phyloP scores from a whole-genome alignment of 2,888 invertebrate genomes.

The Phalera bucephala region DNA sequence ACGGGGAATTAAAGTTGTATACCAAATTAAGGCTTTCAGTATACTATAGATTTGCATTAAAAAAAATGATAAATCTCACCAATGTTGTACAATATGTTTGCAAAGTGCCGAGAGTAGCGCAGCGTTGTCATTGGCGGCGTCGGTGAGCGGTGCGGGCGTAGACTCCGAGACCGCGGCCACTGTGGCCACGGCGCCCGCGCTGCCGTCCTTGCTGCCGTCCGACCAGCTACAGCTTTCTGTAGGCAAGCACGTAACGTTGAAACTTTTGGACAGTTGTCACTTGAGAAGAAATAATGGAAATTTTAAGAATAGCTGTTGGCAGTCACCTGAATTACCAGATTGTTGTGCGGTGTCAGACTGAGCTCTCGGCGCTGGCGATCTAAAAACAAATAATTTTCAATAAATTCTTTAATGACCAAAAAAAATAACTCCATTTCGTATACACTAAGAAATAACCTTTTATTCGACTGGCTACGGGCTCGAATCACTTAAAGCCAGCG shows the following conservation, averaged over 20 bases:
- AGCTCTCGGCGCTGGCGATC: slow-evolving; percentile 62
- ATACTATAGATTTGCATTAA: no score
- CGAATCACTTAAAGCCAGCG: not conserved
- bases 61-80: no score
- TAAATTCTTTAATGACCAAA: not conserved
- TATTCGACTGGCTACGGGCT: no score
- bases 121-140: slow-evolving; percentile 64
- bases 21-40: no score
- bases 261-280: no score
- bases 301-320: no score
- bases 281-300: no score
- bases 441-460: not conserved
- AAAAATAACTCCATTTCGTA: not conserved
- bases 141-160: slow-evolving; percentile 34
- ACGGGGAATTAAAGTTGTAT: no score
- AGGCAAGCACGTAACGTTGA: not conserved
- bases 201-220: slow-evolving; percentile 64
- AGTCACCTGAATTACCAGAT: slow-evolving; percentile 60
- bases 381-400: slow-evolving; percentile 20
- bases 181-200: slow-evolving; percentile 25
- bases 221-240: slow-evolving; percentile 71
- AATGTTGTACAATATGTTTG: slow-evolving; percentile 70
- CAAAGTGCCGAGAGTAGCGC: slow-evolving; percentile 64
- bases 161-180: slow-evolving; percentile 23
- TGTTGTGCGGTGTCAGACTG: slow-evolving; percentile 62